These are phyloP conservation scores for Otolemur garnettii DNA, from an alignment of 2,113 vertebrate species.

Conservation along the genomic window DNA sequence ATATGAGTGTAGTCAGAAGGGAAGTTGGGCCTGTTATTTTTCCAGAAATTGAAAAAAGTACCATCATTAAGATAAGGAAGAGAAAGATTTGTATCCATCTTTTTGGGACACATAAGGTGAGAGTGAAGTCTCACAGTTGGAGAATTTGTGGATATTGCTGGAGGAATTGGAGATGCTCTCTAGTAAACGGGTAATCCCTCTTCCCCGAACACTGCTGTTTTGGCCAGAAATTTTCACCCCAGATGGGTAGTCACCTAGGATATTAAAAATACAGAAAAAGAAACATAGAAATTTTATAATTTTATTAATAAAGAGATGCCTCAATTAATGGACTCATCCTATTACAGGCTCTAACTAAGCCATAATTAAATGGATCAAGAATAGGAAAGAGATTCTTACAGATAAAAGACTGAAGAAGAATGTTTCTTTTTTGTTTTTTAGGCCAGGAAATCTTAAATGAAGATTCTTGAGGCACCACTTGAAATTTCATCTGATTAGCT, in stretches of 20 bases:
- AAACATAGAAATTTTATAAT: neutral
- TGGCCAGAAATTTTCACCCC: slow-evolving; percentile 80
- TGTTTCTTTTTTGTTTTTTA: neutral
- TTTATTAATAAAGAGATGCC: neutral
- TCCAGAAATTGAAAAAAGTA: slow-evolving; percentile 65
- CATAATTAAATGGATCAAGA: neutral
- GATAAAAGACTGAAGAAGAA: neutral
- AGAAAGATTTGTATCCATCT: slow-evolving; percentile 68
- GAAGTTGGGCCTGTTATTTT: slow-evolving; percentile 62
- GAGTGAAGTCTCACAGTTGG: slow-evolving; percentile 61
- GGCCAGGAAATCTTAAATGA: neutral
- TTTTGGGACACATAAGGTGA: slow-evolving; percentile 52
- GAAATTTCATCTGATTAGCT: neutral
- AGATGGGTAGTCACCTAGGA: slow-evolving; percentile 80
- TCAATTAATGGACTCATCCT: neutral
- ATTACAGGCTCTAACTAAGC: neutral
- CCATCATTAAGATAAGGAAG: slow-evolving; percentile 71
- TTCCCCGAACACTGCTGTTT: slow-evolving; percentile 76
- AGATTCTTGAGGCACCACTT: neutral
- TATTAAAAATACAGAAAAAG: slow-evolving; percentile 4
- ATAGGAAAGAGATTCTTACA: neutral
- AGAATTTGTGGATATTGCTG: slow-evolving; percentile 63
- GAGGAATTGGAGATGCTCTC: slow-evolving; percentile 68
- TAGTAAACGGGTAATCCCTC: slow-evolving; percentile 86
- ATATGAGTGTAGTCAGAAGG: slow-evolving; percentile 49